Evolutionary conservation across 1,140 invertebrate species (phyloP), one percentile per base, ranked within the genome.

Genomic region (Nixonia krombeini): DNA sequence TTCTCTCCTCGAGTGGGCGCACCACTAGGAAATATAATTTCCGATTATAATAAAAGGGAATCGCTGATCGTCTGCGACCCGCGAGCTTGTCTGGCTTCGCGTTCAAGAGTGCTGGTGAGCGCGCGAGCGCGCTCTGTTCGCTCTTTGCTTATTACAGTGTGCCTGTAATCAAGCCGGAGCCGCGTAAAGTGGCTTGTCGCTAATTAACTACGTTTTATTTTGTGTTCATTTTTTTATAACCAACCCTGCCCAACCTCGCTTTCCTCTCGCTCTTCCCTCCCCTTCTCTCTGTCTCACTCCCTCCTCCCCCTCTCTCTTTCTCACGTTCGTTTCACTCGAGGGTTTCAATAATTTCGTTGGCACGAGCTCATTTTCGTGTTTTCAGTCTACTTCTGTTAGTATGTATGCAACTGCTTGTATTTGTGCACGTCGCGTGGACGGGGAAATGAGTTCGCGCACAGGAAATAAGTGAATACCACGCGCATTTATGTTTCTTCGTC

Each of bases 181-280:
- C 59, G 40, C 50, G 57, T 75, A 79, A 80, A 80, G 78, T 79
- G 75, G 73, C 68, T 68, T 72, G 74, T 75, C 74, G 76, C 76
- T 80, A 80, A 80, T 80, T 80, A 80, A 78, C 78, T 78, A 74
- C 75, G 78, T 80, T 78, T 78, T 80, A 79, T 80, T 78, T 79
- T 69, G 69, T 74, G 72, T 72, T 68, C 74, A n/a, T 67, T 63
- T 64, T 47, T 63, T 68, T 75, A 52, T 56, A 29, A 63, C 44
- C 47, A 31, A 15, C 58, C 23, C 46, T 45, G 33, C 41, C 29
- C 40, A 40, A 15, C 28, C 28, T 46, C 31, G 37, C 40, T 23
- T 58, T 16, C 17, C 42, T 26, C 31, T 6, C 26, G n/a, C 29
- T 37, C 15, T 44, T 35, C 38, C 31, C 42, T 26, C 44, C 35